These are phyloP conservation scores for Neosalanx taihuensis DNA, from an alignment of 2,797 vertebrate species.

Conservation along the genomic window DNA sequence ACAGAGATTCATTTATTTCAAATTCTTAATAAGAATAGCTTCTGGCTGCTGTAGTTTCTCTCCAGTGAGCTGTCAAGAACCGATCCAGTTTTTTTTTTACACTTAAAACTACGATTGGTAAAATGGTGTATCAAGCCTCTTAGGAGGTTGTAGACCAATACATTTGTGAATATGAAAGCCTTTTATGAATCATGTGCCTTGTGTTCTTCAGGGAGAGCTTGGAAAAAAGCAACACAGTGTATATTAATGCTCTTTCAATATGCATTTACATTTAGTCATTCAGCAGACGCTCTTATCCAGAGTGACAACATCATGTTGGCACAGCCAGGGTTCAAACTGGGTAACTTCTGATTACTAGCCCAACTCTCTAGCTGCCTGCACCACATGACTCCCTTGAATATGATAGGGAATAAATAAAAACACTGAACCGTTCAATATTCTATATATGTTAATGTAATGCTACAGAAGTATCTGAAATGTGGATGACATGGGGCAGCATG, in stretches of 20 bases:
- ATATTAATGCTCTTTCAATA: slow-evolving; percentile 41
- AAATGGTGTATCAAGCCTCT: neutral
- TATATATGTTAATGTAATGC: neutral
- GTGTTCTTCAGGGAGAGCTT: slow-evolving; percentile 22
- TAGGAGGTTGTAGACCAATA: neutral
- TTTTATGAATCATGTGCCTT: slow-evolving; percentile 21
- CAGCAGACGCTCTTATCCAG: too few species aligned
- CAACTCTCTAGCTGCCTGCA: too few species aligned
- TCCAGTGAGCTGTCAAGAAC: neutral
- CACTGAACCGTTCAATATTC: neutral
- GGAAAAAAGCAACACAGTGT: slow-evolving; percentile 51
- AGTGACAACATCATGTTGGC: too few species aligned
- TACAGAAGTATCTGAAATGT: neutral
- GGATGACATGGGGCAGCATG: neutral
- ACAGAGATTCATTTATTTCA: neutral
- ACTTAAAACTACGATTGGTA: slow-evolving; percentile 1
- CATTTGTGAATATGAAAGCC: slow-evolving; percentile 14
- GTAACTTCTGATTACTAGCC: too few species aligned
- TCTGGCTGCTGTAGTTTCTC: neutral
- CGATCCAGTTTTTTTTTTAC: neutral
- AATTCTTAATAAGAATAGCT: neutral
- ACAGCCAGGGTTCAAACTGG: too few species aligned
- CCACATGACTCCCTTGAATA: too few species aligned
- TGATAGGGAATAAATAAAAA: too few species aligned
- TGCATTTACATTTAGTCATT: neutral